Conservation (phyloP, 2,113 vertebrate species). For the Manacus vitellinus region DNA sequence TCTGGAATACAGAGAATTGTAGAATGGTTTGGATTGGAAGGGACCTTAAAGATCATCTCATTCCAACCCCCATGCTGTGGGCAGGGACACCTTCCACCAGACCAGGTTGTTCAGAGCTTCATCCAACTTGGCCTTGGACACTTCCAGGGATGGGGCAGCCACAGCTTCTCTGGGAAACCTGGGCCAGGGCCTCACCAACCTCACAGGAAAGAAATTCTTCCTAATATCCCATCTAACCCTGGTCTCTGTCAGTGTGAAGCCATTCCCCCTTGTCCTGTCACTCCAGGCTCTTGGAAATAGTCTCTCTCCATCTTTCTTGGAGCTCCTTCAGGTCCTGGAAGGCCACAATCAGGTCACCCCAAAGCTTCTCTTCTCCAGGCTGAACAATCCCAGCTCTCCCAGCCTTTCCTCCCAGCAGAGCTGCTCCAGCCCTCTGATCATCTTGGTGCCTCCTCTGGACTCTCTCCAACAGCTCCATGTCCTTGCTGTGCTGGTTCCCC, state of each 20-base stretch:
- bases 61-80: neutral
- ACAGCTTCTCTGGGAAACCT: neutral
- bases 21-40: neutral
- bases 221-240: too few species aligned
- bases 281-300: accelerated
- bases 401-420: neutral
- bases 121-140: neutral
- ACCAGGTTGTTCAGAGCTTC: neutral
- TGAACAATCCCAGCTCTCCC: neutral
- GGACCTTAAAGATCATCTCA: accelerated
- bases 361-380: neutral
- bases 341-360: neutral
- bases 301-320: neutral
- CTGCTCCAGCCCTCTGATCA: neutral
- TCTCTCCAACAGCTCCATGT: neutral
- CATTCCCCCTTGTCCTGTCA: neutral
- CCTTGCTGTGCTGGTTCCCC: neutral
- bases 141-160: neutral
- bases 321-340: neutral
- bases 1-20: neutral
- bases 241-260: accelerated
- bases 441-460: neutral
- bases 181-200: neutral
- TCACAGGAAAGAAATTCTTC: neutral
- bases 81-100: neutral